Conservation (phyloP, 1,140 invertebrate genomes). For the Drosophila dunni region DNA sequence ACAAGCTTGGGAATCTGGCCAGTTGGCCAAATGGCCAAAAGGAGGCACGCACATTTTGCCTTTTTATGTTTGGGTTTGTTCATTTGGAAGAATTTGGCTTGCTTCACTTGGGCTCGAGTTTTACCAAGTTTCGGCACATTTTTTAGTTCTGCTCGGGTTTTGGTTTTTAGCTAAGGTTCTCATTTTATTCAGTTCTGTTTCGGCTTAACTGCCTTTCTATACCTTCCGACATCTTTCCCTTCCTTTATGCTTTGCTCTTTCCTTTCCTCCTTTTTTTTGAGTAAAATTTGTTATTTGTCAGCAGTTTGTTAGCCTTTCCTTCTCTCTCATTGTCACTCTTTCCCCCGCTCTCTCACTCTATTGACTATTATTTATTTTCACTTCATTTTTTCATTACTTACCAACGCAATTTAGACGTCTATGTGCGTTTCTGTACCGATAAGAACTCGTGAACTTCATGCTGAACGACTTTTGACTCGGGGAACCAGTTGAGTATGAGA, state of each 20-base stretch:
- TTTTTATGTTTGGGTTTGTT: constrained; percentile 56
- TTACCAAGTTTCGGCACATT: constrained; percentile 2
- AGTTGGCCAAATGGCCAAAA: constrained; percentile 6
- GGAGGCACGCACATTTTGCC: constrained; percentile 36
- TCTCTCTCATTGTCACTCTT: background rate
- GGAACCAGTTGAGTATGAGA: background rate
- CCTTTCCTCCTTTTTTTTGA: background rate
- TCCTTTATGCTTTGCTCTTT: background rate
- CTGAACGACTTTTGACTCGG: background rate
- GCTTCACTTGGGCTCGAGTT: constrained; percentile 24
- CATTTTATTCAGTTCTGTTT: background rate
- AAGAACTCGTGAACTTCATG: constrained; percentile 47
- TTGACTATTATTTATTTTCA: constrained; percentile 51
- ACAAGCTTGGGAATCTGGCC: constrained; percentile 16
- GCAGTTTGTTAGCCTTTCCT: constrained; percentile 26
- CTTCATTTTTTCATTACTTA: constrained; percentile 53
- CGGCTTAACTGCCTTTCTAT: constrained; percentile 11
- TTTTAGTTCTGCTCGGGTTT: constrained; percentile 6
- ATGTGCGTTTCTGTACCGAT: constrained; percentile 53
- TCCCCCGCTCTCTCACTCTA: constrained; percentile 11
- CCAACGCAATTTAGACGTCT: constrained; percentile 62
- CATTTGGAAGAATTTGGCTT: constrained; percentile 66
- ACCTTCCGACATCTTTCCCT: background rate
- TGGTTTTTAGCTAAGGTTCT: background rate
- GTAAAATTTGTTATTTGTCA: constrained; percentile 21